Base-by-base conservation (phyloP, 2,888 invertebrate genomes). In the Sarcophaga variegata region DNA sequence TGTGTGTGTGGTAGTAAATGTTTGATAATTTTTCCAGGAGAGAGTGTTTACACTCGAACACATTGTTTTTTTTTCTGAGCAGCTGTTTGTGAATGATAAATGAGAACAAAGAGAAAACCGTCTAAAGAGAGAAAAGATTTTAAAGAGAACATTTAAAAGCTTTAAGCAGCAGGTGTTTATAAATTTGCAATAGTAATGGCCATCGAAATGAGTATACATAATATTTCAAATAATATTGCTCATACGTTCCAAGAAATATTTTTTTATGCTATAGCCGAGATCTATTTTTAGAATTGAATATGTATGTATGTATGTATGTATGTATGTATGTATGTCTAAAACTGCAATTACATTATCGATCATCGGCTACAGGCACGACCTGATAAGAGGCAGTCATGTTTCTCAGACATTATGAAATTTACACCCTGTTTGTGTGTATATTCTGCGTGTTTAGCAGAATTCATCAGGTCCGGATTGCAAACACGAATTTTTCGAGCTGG, bases 11-110 rank as follows among this genome's bases (percentile, higher is more conserved):
- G 78, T 69, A 27, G 49, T 71, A 72, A 75, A 77, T 81, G 78
- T 81, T 81, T 54, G 17, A 54, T 54, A 63, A 89, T 89, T 90
- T 90, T 90, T 89, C 88, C 84, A 89, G 89, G 86, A 90, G 90
- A 90, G 90, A 82, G 83, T 70, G 22, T 81, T 74, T 81, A 54
- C 20, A 22, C 59, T 63, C 22, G 17, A 72, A 63, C 47, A 69
- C 49, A 20, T 77, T 80, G 54, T 49, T 86, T 78, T 64, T 64
- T 64, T 70, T 63, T 27, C 70, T 63, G 4, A 86, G 81, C 78
- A 87, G 78, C 78, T 83, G 81, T 84, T 87, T 81, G 10, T 64
- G 64, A 17, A 60, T 25, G 67, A 60, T 27, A 72, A 22, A 12
- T 5, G 10, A 69, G 70, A 82, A 20, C 54, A 69, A 54, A 12